Evolutionary conservation across 2,888 invertebrate species (phyloP).

Genomic region (Allygus modestus): DNA sequence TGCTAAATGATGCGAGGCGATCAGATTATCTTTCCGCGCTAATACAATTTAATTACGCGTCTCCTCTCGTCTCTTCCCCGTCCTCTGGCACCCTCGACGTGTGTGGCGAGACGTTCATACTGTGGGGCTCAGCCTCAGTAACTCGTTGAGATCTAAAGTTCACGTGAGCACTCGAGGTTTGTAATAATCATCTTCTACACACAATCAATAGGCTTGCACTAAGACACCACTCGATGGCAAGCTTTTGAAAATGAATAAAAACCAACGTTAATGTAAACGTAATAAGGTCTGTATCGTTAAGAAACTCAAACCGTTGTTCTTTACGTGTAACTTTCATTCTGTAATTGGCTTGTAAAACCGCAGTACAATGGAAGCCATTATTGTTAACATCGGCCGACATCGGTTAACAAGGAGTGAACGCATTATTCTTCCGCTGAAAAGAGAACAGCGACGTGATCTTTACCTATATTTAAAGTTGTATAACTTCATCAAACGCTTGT

Average conservation of each 20-base stretch:
- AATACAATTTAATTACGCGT: conserved; percentile 49
- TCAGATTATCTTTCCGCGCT: conserved; percentile 50
- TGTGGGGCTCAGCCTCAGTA: background rate
- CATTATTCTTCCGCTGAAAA: conserved; percentile 3
- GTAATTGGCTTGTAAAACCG: background rate
- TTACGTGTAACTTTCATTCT: background rate
- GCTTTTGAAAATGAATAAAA: too few species aligned
- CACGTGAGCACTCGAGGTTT: background rate
- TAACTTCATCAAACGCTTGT: background rate
- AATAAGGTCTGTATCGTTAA: background rate
- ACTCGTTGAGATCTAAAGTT: background rate
- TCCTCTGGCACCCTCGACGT: background rate
- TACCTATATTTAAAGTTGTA: background rate
- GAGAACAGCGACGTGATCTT: background rate
- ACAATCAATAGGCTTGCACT: too few species aligned
- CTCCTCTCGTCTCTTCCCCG: background rate
- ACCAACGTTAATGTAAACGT: too few species aligned
- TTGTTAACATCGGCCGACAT: background rate
- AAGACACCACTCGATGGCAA: too few species aligned
- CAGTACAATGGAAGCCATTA: conserved; percentile 8
- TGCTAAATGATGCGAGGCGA: conserved; percentile 38
- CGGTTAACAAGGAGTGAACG: background rate
- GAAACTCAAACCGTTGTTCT: background rate
- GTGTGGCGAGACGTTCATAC: conserved; percentile 16
- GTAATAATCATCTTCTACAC: background rate